These are phyloP conservation scores for Sebastes jordani DNA, from an alignment of 2,797 vertebrate genomes.

Conservation along the genomic window DNA sequence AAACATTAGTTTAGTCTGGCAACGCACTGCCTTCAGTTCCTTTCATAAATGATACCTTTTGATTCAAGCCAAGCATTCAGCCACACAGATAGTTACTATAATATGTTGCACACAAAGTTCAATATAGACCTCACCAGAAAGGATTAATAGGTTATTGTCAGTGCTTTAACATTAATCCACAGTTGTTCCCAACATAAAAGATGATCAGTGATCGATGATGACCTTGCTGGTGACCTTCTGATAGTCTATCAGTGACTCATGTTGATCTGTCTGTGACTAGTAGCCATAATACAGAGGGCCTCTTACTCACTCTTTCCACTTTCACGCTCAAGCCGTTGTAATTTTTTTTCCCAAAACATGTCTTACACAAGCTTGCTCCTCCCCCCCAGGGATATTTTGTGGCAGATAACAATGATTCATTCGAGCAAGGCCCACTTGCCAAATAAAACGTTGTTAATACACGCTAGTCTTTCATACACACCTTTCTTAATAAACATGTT, in stretches of 20 bases:
- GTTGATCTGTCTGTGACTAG: not conserved
- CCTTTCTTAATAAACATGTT: not conserved
- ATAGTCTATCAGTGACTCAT: constrained; percentile 40
- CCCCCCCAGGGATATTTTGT: constrained; percentile 19
- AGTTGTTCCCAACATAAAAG: not conserved
- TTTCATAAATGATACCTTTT: constrained; percentile 28
- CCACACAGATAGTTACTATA: not conserved
- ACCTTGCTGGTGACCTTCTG: not conserved
- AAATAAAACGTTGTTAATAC: constrained; percentile 28
- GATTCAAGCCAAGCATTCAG: not conserved
- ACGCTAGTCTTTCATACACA: constrained; percentile 16
- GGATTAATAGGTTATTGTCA: not conserved
- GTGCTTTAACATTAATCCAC: not conserved
- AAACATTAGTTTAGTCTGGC: constrained; percentile 29
- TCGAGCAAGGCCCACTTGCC: not conserved
- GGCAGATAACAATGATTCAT: constrained; percentile 33
- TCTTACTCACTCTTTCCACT: constrained; percentile 44
- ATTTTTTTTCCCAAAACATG: constrained; percentile 12
- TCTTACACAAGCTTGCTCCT: constrained; percentile 7
- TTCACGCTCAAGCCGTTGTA: not conserved
- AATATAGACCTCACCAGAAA: not conserved
- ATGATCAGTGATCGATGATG: not conserved
- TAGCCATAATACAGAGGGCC: not conserved
- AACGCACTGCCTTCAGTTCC: constrained; percentile 7
- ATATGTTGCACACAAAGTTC: not conserved